phyloP scores from a whole-genome alignment of 2,888 invertebrate species.

The Lamellibrachia satsuma region DNA sequence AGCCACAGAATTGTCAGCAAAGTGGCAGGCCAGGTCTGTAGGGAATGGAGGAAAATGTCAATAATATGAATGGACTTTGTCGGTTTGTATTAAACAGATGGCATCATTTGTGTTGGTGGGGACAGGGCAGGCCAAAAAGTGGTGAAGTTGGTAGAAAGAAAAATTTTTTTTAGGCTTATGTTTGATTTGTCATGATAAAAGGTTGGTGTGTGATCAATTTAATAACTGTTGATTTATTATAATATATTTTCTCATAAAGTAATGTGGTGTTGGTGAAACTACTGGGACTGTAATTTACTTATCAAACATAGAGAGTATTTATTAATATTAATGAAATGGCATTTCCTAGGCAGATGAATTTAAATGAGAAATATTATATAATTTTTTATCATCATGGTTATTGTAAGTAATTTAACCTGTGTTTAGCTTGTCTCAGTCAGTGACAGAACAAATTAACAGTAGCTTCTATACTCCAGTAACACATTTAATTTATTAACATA shows the following conservation, averaged over 20 bases:
- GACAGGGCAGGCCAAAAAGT: background rate
- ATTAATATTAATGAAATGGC: background rate
- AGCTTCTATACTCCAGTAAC: too few relatives aligned
- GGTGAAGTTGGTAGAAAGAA: background rate
- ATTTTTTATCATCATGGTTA: background rate
- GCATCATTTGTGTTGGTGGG: background rate
- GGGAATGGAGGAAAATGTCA: background rate
- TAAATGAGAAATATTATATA: background rate
- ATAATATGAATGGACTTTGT: slow-evolving; percentile 12
- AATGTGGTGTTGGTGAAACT: background rate
- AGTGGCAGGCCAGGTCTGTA: background rate
- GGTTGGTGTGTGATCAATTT: background rate
- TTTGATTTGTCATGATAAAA: background rate
- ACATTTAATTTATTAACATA: too few relatives aligned
- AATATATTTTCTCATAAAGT: background rate
- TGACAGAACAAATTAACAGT: background rate
- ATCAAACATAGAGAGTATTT: background rate
- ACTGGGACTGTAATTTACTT: too few relatives aligned
- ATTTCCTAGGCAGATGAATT: background rate
- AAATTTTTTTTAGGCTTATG: background rate
- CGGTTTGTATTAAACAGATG: slow-evolving; percentile 4
- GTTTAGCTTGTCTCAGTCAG: background rate
- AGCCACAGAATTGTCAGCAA: background rate
- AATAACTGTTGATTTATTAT: background rate
- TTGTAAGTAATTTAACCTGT: too few relatives aligned